Evolutionary conservation across 2,797 vertebrate species (phyloP).

Genomic region (Amblyopsis hoosieri): DNA sequence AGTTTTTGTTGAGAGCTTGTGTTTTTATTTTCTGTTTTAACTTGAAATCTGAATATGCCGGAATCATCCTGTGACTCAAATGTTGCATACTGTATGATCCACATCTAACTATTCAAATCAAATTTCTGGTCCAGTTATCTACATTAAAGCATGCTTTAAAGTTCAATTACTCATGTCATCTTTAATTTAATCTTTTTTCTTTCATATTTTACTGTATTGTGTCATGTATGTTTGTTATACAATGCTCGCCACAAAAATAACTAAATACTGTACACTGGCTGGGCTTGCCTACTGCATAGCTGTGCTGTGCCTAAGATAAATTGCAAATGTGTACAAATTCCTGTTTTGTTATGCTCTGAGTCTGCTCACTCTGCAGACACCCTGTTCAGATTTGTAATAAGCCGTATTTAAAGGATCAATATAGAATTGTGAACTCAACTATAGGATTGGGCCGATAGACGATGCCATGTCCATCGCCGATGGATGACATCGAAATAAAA

Average conservation of each 20-base stretch:
- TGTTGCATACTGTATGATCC: slow-evolving; percentile 12
- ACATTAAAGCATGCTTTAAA: slow-evolving; percentile 28
- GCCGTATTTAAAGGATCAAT: slow-evolving; percentile 54
- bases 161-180: neutral
- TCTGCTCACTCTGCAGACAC: neutral
- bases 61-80: slow-evolving; percentile 27
- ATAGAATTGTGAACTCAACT: slow-evolving; percentile 47
- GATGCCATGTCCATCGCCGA: no score
- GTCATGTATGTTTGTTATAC: slow-evolving; percentile 32
- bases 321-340: slow-evolving; percentile 8
- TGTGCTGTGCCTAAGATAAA: neutral
- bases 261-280: slow-evolving; percentile 47
- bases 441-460: no score
- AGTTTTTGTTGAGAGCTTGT: slow-evolving; percentile 29
- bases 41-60: slow-evolving; percentile 10
- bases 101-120: slow-evolving; percentile 33
- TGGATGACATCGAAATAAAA: no score
- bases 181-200: slow-evolving; percentile 54
- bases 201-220: slow-evolving; percentile 48
- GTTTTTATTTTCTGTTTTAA: slow-evolving; percentile 39
- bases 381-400: slow-evolving; percentile 53
- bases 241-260: slow-evolving; percentile 41
- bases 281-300: neutral
- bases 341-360: slow-evolving; percentile 39
- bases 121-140: slow-evolving; percentile 39